Conservation (phyloP, 64 coral and sea anemone species). For the Stylophora pistillata region DNA sequence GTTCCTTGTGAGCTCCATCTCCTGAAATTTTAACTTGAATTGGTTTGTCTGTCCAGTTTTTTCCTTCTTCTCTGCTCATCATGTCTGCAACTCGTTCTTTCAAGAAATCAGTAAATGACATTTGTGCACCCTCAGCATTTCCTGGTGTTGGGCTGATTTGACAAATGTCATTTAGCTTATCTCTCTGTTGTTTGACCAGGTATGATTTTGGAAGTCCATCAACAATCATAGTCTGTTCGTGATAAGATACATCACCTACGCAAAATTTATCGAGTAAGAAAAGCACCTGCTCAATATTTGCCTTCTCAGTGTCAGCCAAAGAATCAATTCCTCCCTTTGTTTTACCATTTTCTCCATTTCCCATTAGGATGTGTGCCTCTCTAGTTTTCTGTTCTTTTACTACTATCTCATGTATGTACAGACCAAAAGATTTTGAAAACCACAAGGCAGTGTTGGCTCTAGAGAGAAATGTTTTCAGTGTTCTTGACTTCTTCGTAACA, state of each 20-base stretch:
- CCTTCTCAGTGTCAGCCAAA: slow-evolving; percentile 7
- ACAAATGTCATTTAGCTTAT: too few species aligned
- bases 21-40: slow-evolving; percentile 41
- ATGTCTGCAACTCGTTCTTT: too few species aligned
- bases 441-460: slow-evolving; percentile 51
- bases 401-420: not conserved
- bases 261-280: slow-evolving; percentile 42
- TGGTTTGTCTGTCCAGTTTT: too few species aligned
- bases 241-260: slow-evolving; percentile 22
- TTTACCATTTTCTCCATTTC: too few species aligned
- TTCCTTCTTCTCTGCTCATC: too few species aligned
- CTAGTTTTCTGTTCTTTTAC: slow-evolving; percentile 11
- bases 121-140: too few species aligned
- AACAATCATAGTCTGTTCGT: not conserved
- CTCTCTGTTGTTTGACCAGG: too few species aligned
- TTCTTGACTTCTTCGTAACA: slow-evolving; percentile 59
- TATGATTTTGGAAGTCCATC: slow-evolving; percentile 4
- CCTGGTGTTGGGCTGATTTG: too few species aligned
- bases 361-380: not conserved
- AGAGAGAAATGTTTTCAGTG: slow-evolving; percentile 49
- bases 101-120: too few species aligned
- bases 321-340: too few species aligned
- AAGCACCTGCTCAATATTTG: slow-evolving; percentile 27
- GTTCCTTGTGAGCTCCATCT: slow-evolving; percentile 34
- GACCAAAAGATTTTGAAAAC: slow-evolving; percentile 57